phyloP scores from a whole-genome alignment of 30 jellyfish, hydroid and myxozoan genomes.

The Chrysaora quinquecirrha region DNA sequence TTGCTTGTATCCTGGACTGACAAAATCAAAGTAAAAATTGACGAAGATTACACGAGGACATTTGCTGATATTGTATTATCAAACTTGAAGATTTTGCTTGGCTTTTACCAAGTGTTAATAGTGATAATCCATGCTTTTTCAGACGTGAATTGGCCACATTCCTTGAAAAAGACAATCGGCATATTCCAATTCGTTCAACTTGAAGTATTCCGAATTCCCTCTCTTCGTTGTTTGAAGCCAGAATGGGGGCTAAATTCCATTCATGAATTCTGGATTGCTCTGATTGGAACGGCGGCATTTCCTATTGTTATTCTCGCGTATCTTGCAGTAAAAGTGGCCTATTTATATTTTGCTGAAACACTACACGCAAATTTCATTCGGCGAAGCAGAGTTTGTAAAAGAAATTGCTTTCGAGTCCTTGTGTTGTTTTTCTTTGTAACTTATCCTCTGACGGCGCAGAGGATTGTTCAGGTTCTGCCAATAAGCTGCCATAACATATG shows the following conservation, averaged over 20 bases:
- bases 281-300: slow-evolving; percentile 31
- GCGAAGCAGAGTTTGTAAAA: background rate
- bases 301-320: slow-evolving; percentile 23
- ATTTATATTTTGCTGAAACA: background rate
- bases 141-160: slow-evolving; percentile 54
- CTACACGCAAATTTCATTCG: background rate
- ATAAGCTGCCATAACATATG: slow-evolving; percentile 45
- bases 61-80: slow-evolving; percentile 57
- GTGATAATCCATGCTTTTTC: slow-evolving; percentile 24
- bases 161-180: background rate
- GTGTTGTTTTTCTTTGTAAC: slow-evolving; percentile 8
- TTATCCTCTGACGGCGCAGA: slow-evolving; percentile 35
- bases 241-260: slow-evolving; percentile 26
- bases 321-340: slow-evolving; percentile 8
- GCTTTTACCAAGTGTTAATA: slow-evolving; percentile 46
- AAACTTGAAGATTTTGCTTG: slow-evolving; percentile 43
- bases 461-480: slow-evolving; percentile 44
- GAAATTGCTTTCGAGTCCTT: background rate
- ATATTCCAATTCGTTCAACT: slow-evolving; percentile 28
- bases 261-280: slow-evolving; percentile 36
- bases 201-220: slow-evolving; percentile 36
- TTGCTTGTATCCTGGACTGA: slow-evolving; percentile 44
- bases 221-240: slow-evolving; percentile 54
- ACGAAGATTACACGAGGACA: slow-evolving; percentile 11
- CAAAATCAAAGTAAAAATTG: too few relatives aligned